A percentile compares a stretch with the other conserved stretches of the same genome.
Evolutionary conservation across 2,797 vertebrate genomes (phyloP).

Genomic region (Tympanoctomys barrerae): DNA sequence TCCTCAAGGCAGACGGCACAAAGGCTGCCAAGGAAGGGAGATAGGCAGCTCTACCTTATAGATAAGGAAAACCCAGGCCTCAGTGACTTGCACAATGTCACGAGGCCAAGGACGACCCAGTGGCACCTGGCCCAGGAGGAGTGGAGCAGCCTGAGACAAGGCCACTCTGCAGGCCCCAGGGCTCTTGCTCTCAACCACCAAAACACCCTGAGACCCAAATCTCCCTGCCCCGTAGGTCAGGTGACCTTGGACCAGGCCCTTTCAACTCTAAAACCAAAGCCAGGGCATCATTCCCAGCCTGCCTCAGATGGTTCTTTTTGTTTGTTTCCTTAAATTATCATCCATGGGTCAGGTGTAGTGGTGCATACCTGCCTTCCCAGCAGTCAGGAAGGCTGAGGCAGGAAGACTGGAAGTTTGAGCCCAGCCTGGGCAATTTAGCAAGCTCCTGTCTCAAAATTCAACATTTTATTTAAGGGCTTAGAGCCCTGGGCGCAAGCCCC

Average conservation of each 20-base stretch:
- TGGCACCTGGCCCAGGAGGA: neutral
- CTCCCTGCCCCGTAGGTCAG: neutral
- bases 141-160: fast-evolving
- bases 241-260: neutral
- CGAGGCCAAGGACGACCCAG: neutral
- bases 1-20: neutral
- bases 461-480: neutral
- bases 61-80: neutral
- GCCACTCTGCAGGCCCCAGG: neutral
- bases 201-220: neutral
- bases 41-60: neutral
- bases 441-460: neutral
- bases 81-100: neutral
- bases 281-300: neutral
- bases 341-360: neutral
- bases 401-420: neutral
- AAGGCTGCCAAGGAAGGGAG: neutral
- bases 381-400: neutral
- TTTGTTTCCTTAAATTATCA: neutral
- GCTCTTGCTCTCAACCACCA: neutral
- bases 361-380: neutral
- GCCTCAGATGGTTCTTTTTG: neutral
- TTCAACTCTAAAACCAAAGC: neutral
- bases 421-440: neutral
- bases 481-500: neutral